Base-by-base conservation (phyloP, 2,888 invertebrate species). In the Aphidius colemani region DNA sequence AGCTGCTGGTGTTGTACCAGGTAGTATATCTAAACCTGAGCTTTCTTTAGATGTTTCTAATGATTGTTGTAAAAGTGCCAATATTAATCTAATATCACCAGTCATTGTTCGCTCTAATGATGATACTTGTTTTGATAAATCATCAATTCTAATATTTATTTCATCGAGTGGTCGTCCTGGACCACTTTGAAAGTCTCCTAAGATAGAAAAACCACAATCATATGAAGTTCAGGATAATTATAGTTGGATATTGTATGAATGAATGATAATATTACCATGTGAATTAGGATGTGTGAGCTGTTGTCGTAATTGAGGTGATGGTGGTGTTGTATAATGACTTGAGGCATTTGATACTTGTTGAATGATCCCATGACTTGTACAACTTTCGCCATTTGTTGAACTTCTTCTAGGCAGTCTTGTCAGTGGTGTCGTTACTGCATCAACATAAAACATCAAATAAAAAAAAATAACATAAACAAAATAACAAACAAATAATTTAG, bases 51-150 rank as follows among this genome's bases (percentile, higher is more conserved):
- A 80, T 53, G 78, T 77, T 66, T 82, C 80, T 11, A 78, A 72
- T n/a, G 84, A 84, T 68, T 87, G 84, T 75, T 89, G 88, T 64
- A 91, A 83, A 69, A 90, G 81, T 59, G 85, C 85, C 74, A 93
- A 83, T 67, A 94, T 93, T 69, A 88, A 85, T 70, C 90, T 87
- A 71, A 94, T 89, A 78, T 94, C 93, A 7, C 87, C 84, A 30
- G 90, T 89, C 74, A 94, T 87, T 45, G 89, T 89, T 67, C 86
- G 87, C 79, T 94, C 93, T 74, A 94, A 83, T 58, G 88, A 85
- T 55, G 89, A 88, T 70, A 94, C 87, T 71, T 88, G 88, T 76
- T 87, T 86, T 74, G 88, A 86, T 67, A 92, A 83, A 74, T 89
- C 88, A 73, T 92, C 91, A 77, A 92, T 85, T 74, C 90, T 86